Evolutionary conservation across 2,113 vertebrate species (phyloP), one percentile per base, ranked within the genome.

Genomic region (Ptilonorhynchus violaceus): DNA sequence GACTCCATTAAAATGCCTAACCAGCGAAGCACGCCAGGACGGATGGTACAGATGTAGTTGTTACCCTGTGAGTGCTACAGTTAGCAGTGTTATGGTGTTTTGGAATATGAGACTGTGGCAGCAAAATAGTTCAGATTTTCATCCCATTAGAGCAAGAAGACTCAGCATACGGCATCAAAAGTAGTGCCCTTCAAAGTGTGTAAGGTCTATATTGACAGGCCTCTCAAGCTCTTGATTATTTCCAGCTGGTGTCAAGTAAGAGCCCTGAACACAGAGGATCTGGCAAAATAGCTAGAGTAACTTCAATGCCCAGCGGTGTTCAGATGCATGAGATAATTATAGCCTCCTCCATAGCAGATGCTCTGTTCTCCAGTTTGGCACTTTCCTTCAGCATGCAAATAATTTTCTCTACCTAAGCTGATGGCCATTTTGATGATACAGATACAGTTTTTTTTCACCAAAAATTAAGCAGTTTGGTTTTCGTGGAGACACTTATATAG

Each of bases 271-370:
- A 63, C 31, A 85, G 53, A 66, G 37, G 31, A n/a, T 92, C 86
- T 95, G 95, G 89, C 84, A 95, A 85, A 86, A 85, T 44, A 86
- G 23, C 70, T 86, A 18, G 19, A 85, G 49, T 92, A 91, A 80
- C 88, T 97, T 89, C 74, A 85, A 31, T 94, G 88, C 84, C 95
- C 93, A 83, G 41, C 2, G 41, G 89, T 96, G 90, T 94, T 97
- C 93, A 95, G 85, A 97, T 88, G 82, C 80, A 41, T 35, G 86
- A 91, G 85, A 89, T 97, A 97, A 96, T 96, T 96, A 92, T 31
- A 94, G 66, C 55, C 39, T 90, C 89, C 73, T 96, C 84, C 59
- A 31, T n/a, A 93, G 86, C 96, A 96, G 90, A 96, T 96, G 94
- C 88, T 96, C 76, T 93, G 53, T 93, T 96, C 68, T 79, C 52